Conservation (phyloP, 2,797 vertebrate species). For the Hippoglossus hippoglossus region DNA sequence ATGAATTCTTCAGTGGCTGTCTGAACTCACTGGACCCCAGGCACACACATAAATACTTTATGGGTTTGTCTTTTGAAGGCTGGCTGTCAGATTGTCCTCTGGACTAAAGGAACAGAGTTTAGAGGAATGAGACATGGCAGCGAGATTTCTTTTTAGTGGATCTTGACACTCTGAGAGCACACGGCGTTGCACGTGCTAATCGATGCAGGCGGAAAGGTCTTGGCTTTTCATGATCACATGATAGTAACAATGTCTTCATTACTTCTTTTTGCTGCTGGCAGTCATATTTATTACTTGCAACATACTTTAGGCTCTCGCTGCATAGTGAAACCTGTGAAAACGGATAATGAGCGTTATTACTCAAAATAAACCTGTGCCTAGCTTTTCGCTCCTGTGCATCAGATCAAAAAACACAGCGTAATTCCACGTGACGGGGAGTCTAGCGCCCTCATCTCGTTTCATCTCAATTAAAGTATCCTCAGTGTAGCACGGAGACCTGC, state of each 20-base stretch:
- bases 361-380: constrained; percentile 63
- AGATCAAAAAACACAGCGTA: constrained; percentile 73
- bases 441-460: constrained; percentile 68
- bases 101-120: constrained; percentile 75
- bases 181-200: constrained; percentile 53
- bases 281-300: constrained; percentile 56
- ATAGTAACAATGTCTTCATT: constrained; percentile 61
- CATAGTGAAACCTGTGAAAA: constrained; percentile 57
- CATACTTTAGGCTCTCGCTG: constrained; percentile 50
- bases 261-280: constrained; percentile 48
- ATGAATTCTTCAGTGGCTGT: constrained; percentile 86
- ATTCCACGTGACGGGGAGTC: constrained; percentile 72
- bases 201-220: constrained; percentile 55
- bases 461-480: constrained; percentile 81
- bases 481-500: constrained; percentile 60
- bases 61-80: constrained; percentile 85
- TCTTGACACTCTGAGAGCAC: constrained; percentile 49
- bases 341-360: constrained; percentile 59
- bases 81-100: constrained; percentile 83
- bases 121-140: constrained; percentile 71
- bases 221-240: constrained; percentile 47
- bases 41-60: constrained; percentile 84
- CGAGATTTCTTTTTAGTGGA: constrained; percentile 58
- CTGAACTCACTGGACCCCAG: constrained; percentile 81
- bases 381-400: constrained; percentile 59